phyloP scores from a whole-genome alignment of 37 sponge, comb jelly and placozoan species.

The Cladorhizidae sp. region DNA sequence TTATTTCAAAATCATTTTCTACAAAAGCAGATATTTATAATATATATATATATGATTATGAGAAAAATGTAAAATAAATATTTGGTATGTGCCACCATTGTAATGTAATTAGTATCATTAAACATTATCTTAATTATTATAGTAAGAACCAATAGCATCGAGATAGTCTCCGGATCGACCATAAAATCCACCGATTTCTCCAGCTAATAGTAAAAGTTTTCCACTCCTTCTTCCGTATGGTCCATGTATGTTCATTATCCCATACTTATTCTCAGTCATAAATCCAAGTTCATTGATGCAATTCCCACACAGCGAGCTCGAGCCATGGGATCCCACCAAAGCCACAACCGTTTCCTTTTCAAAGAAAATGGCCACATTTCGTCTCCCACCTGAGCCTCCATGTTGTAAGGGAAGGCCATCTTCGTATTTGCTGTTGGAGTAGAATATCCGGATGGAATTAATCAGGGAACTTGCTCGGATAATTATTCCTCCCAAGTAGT shows the following conservation, averaged over 20 bases:
- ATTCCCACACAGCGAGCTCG: background rate
- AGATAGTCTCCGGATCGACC: background rate
- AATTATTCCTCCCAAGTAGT: background rate
- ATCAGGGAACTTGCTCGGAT: background rate
- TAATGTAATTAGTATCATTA: too few species aligned
- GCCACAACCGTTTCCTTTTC: background rate
- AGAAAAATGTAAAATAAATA: too few species aligned
- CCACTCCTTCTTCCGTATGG: background rate
- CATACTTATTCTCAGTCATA: background rate
- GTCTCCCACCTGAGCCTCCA: background rate
- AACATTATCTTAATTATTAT: background rate
- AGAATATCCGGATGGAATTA: background rate
- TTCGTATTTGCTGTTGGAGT: background rate
- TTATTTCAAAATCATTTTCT: too few species aligned
- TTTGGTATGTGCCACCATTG: too few species aligned
- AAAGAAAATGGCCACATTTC: background rate
- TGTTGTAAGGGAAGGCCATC: background rate
- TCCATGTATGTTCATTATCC: background rate
- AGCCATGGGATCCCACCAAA: background rate
- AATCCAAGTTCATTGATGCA: constrained; percentile 8
- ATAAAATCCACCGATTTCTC: background rate
- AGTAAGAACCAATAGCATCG: background rate
- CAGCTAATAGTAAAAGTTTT: background rate
- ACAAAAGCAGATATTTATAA: too few species aligned
- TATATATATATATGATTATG: too few species aligned